Percentiles rank a stretch among this genome's conserved stretches.
phyloP scores from a whole-genome alignment of 2,113 vertebrate species.

The Nyctereutes procyonoides region DNA sequence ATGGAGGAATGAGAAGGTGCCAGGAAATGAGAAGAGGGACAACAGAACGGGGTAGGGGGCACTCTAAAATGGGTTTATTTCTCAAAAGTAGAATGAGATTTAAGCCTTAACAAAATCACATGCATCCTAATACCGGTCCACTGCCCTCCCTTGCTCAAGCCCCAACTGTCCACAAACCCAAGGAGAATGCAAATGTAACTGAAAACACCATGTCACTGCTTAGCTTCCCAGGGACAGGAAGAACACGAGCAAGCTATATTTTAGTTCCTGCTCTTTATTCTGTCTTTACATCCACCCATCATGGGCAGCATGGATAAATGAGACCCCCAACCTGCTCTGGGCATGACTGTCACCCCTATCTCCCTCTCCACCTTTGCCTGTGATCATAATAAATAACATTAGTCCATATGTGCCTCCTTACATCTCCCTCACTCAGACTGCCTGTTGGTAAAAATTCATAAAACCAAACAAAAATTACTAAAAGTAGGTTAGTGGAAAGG shows the following conservation, averaged over 20 bases:
- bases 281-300: neutral
- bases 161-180: neutral
- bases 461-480: slow-evolving; percentile 16
- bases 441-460: neutral
- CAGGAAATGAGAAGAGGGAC: neutral
- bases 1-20: neutral
- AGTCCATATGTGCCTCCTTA: neutral
- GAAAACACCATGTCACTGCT: accelerated
- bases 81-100: neutral
- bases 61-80: neutral
- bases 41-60: neutral
- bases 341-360: neutral
- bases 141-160: too few relatives aligned
- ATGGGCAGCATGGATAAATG: neutral
- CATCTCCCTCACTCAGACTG: neutral
- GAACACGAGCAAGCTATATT: neutral
- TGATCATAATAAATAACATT: neutral
- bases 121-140: neutral
- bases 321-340: neutral
- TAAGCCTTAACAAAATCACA: neutral
- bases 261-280: neutral
- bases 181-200: accelerated
- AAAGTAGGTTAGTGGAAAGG: slow-evolving; percentile 56
- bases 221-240: neutral
- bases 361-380: neutral